These are phyloP conservation scores for Gallinago undulata DNA, from an alignment of 2,113 vertebrate genomes.

Conservation along the genomic window DNA sequence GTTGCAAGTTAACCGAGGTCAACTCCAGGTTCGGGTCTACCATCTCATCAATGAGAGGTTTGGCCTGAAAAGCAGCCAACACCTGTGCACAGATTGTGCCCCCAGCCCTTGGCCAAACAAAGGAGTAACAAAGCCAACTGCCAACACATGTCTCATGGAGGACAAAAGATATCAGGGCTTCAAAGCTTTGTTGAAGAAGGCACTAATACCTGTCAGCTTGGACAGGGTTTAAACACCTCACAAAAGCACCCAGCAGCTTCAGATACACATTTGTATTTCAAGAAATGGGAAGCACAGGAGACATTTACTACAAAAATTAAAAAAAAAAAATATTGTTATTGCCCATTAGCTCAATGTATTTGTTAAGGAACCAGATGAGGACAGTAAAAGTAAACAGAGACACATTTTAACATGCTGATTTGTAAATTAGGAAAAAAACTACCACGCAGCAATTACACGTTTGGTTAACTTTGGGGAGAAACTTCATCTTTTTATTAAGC, in stretches of 20 bases:
- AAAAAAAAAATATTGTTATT: not conserved
- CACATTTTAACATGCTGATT: not conserved
- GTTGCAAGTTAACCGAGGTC: fast-evolving
- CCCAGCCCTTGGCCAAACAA: not conserved
- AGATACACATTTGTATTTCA: not conserved
- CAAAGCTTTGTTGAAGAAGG: not conserved
- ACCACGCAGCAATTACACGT: not conserved
- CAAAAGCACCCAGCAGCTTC: not conserved
- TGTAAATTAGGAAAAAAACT: not conserved
- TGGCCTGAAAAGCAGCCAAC: not conserved
- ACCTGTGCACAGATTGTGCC: not conserved
- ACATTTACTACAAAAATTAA: not conserved
- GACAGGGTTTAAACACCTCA: not conserved
- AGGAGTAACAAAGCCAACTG: fast-evolving
- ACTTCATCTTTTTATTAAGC: conserved; percentile 20
- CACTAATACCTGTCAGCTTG: not conserved
- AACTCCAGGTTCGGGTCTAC: not conserved
- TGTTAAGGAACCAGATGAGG: not conserved
- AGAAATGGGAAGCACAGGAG: not conserved
- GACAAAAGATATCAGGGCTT: not conserved
- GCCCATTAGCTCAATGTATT: not conserved
- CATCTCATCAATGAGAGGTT: fast-evolving
- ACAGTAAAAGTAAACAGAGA: not conserved
- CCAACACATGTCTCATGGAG: fast-evolving
- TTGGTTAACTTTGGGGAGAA: conserved; percentile 41